phyloP scores from a whole-genome alignment of 2,797 vertebrate species.

The Momotus momota region DNA sequence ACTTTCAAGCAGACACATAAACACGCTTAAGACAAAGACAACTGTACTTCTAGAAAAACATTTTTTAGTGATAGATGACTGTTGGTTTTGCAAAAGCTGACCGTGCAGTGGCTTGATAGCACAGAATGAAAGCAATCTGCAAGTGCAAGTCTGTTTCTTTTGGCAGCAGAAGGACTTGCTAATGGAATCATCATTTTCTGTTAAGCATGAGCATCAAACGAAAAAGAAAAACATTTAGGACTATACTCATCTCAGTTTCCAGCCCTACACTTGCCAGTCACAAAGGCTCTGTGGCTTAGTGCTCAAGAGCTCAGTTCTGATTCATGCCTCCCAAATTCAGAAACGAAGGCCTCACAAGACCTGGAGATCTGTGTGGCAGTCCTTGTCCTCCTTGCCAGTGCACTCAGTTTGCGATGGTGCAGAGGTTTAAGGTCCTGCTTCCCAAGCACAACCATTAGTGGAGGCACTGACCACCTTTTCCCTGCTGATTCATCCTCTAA shows the following conservation, averaged over 20 bases:
- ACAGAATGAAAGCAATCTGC: constrained; percentile 77
- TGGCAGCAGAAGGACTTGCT: constrained; percentile 77
- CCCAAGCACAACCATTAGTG: not conserved
- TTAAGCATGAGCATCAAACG: constrained; percentile 75
- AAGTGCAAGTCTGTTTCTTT: constrained; percentile 81
- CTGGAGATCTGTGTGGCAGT: not conserved
- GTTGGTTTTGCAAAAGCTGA: constrained; percentile 65
- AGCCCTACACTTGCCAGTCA: constrained; percentile 69
- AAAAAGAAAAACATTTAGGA: constrained; percentile 75
- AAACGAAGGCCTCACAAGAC: constrained; percentile 1
- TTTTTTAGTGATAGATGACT: constrained; percentile 73
- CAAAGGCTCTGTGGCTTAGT: constrained; percentile 61
- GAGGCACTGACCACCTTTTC: not conserved
- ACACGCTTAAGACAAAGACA: constrained; percentile 64
- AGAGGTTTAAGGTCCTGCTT: not conserved
- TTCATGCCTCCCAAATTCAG: constrained; percentile 26
- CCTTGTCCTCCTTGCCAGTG: not conserved
- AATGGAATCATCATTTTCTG: constrained; percentile 80
- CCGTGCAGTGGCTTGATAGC: constrained; percentile 77
- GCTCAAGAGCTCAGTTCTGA: constrained; percentile 31
- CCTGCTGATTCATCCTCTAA: not conserved
- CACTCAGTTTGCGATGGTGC: not conserved
- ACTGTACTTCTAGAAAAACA: constrained; percentile 39
- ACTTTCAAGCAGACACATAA: constrained; percentile 52
- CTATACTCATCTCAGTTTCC: constrained; percentile 75